These are phyloP conservation scores for Sebastiscus albofasciatus DNA, from an alignment of 2,797 vertebrate genomes.

Conservation along the genomic window DNA sequence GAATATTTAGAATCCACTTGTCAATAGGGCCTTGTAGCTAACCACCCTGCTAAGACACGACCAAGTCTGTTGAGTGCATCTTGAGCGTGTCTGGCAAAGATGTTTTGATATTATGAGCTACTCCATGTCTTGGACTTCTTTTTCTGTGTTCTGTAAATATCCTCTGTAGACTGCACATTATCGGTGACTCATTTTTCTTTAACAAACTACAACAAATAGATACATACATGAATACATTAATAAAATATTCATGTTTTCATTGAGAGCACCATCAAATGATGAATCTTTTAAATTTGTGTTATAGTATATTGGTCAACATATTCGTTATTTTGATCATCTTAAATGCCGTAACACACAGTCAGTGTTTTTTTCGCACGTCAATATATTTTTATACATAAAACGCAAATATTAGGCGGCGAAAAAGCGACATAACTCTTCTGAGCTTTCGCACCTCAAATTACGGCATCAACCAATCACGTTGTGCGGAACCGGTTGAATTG, in stretches of 20 bases:
- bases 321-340: not conserved
- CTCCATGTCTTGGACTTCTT: not conserved
- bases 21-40: not conserved
- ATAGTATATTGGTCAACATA: not conserved
- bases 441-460: too few species aligned
- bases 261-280: not conserved
- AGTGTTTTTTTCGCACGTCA: too few species aligned
- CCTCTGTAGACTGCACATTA: not conserved
- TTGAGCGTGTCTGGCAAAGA: not conserved
- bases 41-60: not conserved
- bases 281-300: not conserved
- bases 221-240: not conserved
- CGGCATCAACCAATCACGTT: too few species aligned
- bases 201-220: not conserved
- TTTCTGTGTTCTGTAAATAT: not conserved
- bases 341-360: not conserved
- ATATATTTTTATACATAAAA: too few species aligned
- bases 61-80: not conserved
- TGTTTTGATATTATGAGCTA: not conserved
- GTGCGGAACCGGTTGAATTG: too few species aligned
- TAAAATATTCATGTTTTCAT: not conserved
- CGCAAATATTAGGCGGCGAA: too few species aligned
- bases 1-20: constrained; percentile 11
- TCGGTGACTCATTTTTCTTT: not conserved
- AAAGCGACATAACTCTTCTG: too few species aligned